phyloP scores from a whole-genome alignment of 1,140 invertebrate genomes.

The Pogonomyrmex barbatus region DNA sequence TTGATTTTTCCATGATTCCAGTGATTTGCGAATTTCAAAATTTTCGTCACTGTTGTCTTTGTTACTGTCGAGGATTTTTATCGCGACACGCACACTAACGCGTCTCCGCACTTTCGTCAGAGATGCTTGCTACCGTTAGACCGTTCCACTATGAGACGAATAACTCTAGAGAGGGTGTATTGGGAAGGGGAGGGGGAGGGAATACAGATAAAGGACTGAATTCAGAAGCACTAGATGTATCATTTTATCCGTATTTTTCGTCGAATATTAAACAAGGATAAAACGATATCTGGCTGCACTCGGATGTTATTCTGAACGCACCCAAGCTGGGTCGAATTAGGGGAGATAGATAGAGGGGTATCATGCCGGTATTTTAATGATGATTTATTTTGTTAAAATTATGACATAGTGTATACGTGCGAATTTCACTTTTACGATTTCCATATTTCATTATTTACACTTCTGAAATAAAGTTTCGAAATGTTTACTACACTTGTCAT shows the following conservation, averaged over 20 bases:
- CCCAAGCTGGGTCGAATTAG: conserved; percentile 48
- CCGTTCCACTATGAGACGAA: conserved; percentile 23
- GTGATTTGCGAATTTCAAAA: conserved; percentile 43
- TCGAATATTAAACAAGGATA: no score
- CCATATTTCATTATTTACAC: neutral
- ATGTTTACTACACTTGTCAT: neutral
- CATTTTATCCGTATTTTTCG: no score
- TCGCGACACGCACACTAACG: conserved; percentile 61
- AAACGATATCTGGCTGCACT: no score
- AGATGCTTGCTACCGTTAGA: conserved; percentile 39
- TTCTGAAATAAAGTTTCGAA: neutral
- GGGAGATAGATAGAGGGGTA: conserved; percentile 59
- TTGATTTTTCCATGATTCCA: conserved; percentile 15
- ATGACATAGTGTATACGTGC: conserved; percentile 7
- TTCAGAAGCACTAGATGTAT: no score
- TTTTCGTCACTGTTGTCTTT: conserved; percentile 41
- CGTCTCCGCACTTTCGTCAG: conserved; percentile 51
- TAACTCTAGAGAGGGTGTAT: conserved; percentile 37
- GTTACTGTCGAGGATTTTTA: conserved; percentile 62
- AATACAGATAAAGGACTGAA: neutral
- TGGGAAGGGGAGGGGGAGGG: conserved; percentile 65
- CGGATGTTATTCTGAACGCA: no score
- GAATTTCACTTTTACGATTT: neutral
- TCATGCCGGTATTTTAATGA: conserved; percentile 6
- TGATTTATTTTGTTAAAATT: conserved; percentile 20